Conservation (phyloP, 2,113 vertebrate genomes). For the Paradisaea rubra region DNA sequence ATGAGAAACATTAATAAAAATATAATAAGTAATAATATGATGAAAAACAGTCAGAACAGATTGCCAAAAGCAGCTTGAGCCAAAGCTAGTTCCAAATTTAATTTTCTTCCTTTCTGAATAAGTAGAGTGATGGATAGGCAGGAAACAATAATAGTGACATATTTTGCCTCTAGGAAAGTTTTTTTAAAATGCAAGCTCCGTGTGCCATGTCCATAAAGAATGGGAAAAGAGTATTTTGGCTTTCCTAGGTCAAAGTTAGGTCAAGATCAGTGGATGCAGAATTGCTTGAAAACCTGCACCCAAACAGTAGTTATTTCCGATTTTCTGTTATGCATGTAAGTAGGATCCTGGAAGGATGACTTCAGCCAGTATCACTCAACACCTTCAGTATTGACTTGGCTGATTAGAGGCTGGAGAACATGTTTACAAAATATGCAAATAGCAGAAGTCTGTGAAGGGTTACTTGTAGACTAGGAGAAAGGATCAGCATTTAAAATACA, state of each 20-base stretch:
- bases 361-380: background rate
- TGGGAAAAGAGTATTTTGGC: background rate
- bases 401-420: background rate
- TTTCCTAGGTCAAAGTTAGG: background rate
- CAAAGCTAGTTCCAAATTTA: background rate
- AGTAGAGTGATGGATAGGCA: constrained; percentile 10
- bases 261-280: background rate
- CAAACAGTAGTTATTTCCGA: background rate
- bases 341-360: background rate
- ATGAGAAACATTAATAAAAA: background rate
- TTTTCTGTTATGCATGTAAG: background rate
- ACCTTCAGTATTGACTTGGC: background rate
- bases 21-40: background rate
- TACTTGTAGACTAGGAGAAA: background rate
- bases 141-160: constrained; percentile 30
- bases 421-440: background rate
- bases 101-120: constrained; percentile 11
- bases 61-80: constrained; percentile 6
- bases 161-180: constrained; percentile 17
- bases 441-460: background rate
- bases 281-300: background rate
- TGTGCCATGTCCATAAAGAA: background rate
- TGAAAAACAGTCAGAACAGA: background rate
- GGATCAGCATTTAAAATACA: background rate
- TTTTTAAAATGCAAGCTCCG: background rate